Evolutionary conservation across 2,888 invertebrate species (phyloP), one percentile per base, ranked within the genome.

Genomic region (Chelonus formosanus): DNA sequence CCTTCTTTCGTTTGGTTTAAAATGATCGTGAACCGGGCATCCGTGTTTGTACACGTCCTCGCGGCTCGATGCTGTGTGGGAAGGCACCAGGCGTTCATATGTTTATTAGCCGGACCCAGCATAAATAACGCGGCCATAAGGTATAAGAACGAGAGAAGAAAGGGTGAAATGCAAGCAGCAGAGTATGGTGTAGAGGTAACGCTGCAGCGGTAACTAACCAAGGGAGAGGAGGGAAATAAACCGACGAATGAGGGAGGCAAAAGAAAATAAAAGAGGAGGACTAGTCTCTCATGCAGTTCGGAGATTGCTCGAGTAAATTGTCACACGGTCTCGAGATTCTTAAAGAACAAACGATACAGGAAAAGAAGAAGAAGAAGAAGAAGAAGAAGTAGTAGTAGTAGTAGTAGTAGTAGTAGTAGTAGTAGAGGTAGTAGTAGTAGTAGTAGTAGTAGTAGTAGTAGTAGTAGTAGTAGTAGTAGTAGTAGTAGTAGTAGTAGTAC

Each of bases 61-160:
- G 47, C 45, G 59, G 62, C 54, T 53, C 60, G 65, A 67, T 53
- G 65, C 56, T 69, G 71, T 76, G 77, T 75, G 80, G 76, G 80
- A 79, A 76, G 78, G 75, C 77, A 79, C 20, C 80, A 77, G 81
- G 81, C 81, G 83, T 82, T 83, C 83, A 84, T 83, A 83, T 84
- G 83, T 83, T 83, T 84, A 84, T 84, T 84, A 83, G 83, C 80
- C 79, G 75, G 80, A 81, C 80, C 82, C 78, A 77, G 82, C 80
- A 84, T 83, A 83, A 84, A 83, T 83, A 83, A 84, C 81, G 79
- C 79, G 76, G 80, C 81, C 79, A 81, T 83, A 80, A 81, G 80
- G 78, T 78, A 78, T 77, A 76, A 78, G 79, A 77, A 76, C 76
- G 76, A 69, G 75, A 71, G 58, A 70, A 67, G 73, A 74, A 80